Base-by-base conservation (phyloP, 2,797 vertebrate species). In the Euthynnus affinis region DNA sequence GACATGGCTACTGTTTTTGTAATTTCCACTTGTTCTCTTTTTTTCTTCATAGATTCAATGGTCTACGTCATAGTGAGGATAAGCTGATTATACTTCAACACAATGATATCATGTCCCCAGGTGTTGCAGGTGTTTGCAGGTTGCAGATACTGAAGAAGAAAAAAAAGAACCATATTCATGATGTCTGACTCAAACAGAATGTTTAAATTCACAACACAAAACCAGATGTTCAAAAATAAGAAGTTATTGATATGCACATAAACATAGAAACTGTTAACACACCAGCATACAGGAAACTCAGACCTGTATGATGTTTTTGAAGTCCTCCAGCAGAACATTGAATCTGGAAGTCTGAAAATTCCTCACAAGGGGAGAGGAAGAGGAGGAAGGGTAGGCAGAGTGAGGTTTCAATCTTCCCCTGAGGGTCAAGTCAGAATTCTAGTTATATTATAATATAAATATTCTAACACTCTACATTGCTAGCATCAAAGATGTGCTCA, bases 401-500 rank as follows among this genome's bases (percentile, higher is more conserved):
- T 32, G 67, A 73, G 73, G 71, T 74, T 90, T 83, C 78, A 71
- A 23, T 84, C 68, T 57, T 71, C 81, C 83, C 87, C 76, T 23
- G 42, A 80, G 87, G 87, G 82, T 89, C 74, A 76, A 85, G 71
- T 84, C 81, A 84, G 81, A 82, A 90, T 80, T 86, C 74, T 44
- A 77, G 75, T 67, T 84, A 37, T 37, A 37, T 37, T 37, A 37
- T 37, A 37, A 37, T 37, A 37, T 78, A 91, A 88, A 89, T 89
- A 87, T 89, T 92, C 76, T 55, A 78, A 37, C 76, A 56, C 78
- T 74, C 61, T 80, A 57, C 76, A 70, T 80, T 70, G 53, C 86
- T 42, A 70, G 74, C 86, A 90, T 94, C 91, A 92, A 91, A 92
- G 80, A 81, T 72, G 6, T 68, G 74, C 85, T 93, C 88, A 77